Conservation (phyloP, 1,140 invertebrate genomes). For the Heliconius eleuchia region DNA sequence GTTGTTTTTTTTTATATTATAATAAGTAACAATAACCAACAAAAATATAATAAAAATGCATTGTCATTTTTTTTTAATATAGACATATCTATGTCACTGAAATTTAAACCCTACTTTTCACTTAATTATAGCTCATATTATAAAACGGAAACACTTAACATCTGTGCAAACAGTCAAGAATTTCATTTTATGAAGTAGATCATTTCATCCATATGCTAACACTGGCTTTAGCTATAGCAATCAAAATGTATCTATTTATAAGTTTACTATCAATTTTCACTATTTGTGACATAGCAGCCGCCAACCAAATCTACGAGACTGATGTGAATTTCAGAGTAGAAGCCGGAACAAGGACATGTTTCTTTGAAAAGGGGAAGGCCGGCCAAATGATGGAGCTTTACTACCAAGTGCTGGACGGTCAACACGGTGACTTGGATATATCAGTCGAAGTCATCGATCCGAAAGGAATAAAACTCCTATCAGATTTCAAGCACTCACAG, state of each 20-base stretch:
- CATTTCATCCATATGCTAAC: background rate
- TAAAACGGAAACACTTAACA: constrained; percentile 13
- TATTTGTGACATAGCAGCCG: background rate
- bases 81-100: background rate
- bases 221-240: constrained; percentile 3
- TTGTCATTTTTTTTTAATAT: background rate
- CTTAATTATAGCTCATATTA: background rate
- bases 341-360: constrained; percentile 85
- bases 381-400: constrained; percentile 85
- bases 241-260: constrained; percentile 45
- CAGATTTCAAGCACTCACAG: constrained; percentile 87
- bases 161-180: constrained; percentile 39
- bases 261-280: constrained; percentile 35
- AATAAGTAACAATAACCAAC: too few relatives aligned
- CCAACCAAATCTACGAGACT: constrained; percentile 71
- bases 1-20: too few relatives aligned
- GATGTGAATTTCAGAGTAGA: constrained; percentile 87
- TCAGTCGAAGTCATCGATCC: constrained; percentile 86
- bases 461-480: constrained; percentile 82
- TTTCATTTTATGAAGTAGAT: background rate
- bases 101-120: background rate
- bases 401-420: constrained; percentile 89
- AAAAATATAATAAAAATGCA: too few relatives aligned
- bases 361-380: constrained; percentile 83
- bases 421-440: constrained; percentile 89